phyloP scores from a whole-genome alignment of 2,113 vertebrate genomes.

The Balaeniceps rex region DNA sequence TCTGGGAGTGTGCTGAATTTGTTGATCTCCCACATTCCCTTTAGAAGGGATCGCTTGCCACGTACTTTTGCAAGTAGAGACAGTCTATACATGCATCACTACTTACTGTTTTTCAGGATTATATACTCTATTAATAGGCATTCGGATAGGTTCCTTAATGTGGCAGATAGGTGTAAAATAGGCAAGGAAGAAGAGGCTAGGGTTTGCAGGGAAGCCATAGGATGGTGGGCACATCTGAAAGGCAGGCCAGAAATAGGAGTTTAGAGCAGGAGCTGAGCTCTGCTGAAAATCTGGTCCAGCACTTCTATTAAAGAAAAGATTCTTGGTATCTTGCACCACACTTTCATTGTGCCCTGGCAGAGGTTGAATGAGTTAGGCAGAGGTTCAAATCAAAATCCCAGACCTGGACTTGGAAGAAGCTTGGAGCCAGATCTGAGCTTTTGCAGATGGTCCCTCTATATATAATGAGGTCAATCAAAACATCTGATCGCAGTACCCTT shows the following conservation, averaged over 20 bases:
- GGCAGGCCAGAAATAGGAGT: neutral
- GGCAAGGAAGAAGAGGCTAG: neutral
- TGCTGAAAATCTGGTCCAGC: neutral
- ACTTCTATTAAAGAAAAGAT: neutral
- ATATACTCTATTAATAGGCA: neutral
- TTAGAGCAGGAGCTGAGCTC: neutral
- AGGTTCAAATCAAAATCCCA: slow-evolving; percentile 28
- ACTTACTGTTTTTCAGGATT: neutral
- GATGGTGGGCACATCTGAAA: neutral
- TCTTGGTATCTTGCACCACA: neutral
- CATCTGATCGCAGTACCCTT: slow-evolving; percentile 45
- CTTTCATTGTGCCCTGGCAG: slow-evolving; percentile 29
- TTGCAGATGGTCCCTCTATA: slow-evolving; percentile 31
- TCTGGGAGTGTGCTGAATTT: neutral
- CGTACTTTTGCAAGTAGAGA: neutral
- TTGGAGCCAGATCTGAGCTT: slow-evolving; percentile 41
- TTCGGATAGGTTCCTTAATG: neutral
- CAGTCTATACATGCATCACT: neutral
- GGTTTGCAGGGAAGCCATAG: neutral
- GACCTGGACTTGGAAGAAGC: neutral
- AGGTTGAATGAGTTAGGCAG: neutral
- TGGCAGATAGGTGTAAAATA: neutral
- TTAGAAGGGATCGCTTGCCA: neutral
- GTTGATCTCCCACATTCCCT: neutral
- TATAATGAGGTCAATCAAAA: slow-evolving; percentile 52